Evolutionary conservation across 2,113 vertebrate species (phyloP).

Genomic region (Garra rufa): DNA sequence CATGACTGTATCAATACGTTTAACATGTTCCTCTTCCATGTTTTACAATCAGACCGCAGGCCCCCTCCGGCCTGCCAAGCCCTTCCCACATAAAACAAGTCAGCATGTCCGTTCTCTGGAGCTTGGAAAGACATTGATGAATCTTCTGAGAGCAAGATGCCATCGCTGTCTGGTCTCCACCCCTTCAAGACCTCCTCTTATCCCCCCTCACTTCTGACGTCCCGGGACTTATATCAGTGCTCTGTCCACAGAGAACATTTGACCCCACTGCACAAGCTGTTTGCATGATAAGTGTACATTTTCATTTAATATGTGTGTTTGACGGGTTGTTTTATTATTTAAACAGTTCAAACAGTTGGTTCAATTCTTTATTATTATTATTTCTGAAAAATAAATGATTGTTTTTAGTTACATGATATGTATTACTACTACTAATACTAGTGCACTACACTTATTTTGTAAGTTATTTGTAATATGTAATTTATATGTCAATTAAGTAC

Average conservation of each 20-base stretch:
- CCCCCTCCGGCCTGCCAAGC: conserved; percentile 57
- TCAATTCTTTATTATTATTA: too few species aligned
- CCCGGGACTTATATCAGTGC: background rate
- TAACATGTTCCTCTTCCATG: conserved; percentile 65
- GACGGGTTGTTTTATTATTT: background rate
- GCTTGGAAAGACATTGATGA: conserved; percentile 69
- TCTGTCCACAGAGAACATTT: background rate
- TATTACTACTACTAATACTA: too few species aligned
- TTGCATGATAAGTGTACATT: background rate
- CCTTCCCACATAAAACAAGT: conserved; percentile 73
- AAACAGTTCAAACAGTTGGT: too few species aligned
- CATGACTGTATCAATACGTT: conserved; percentile 70
- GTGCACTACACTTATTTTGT: too few species aligned
- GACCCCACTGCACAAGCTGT: background rate
- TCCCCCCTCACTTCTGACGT: background rate
- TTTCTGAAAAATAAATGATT: too few species aligned
- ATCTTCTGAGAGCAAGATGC: conserved; percentile 46
- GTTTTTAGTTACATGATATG: too few species aligned
- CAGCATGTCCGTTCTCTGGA: conserved; percentile 67
- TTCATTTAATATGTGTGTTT: background rate
- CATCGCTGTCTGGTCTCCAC: conserved; percentile 5
- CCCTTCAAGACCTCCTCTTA: conserved; percentile 32
- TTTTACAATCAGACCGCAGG: conserved; percentile 67
- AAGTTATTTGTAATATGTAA: too few species aligned
- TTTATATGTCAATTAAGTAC: too few species aligned